Percentiles rank a stretch among this genome's conserved stretches.
phyloP scores from a whole-genome alignment of 2,888 invertebrate species.

The Caenorhabditis zanzibari region DNA sequence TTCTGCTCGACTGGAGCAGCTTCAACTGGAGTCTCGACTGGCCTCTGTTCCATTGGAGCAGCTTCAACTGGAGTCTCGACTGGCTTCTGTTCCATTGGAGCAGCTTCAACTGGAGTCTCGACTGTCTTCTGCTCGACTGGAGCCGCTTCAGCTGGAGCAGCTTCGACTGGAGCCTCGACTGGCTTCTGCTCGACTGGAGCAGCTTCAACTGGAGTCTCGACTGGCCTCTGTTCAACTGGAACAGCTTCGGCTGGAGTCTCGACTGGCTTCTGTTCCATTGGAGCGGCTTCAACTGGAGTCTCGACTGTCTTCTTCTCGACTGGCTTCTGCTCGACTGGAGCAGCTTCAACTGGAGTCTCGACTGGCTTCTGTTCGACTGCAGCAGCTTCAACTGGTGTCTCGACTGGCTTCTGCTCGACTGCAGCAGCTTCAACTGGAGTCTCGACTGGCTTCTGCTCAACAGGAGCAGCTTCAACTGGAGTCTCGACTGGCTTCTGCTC shows the following conservation, averaged over 20 bases:
- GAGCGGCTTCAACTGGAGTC: constrained; percentile 20
- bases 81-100: constrained; percentile 52
- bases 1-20: constrained; percentile 10
- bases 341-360: constrained; percentile 25
- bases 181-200: neutral
- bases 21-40: constrained; percentile 23
- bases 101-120: constrained; percentile 15
- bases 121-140: constrained; percentile 23
- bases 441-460: constrained; percentile 4
- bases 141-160: constrained; percentile 24
- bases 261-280: constrained; percentile 14
- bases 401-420: constrained; percentile 44
- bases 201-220: constrained; percentile 1
- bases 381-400: constrained; percentile 24
- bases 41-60: neutral
- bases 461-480: neutral
- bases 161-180: constrained; percentile 41
- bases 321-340: constrained; percentile 13
- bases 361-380: constrained; percentile 25
- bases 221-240: constrained; percentile 4
- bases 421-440: constrained; percentile 19
- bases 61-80: neutral
- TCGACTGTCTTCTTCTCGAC: constrained; percentile 8
- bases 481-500: constrained; percentile 30
- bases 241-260: constrained; percentile 15